A percentile compares a stretch with the other conserved stretches of the same genome.
These are phyloP conservation scores for Synanthedon tipuliformis DNA, from an alignment of 2,888 invertebrate genomes.

Conservation along the genomic window DNA sequence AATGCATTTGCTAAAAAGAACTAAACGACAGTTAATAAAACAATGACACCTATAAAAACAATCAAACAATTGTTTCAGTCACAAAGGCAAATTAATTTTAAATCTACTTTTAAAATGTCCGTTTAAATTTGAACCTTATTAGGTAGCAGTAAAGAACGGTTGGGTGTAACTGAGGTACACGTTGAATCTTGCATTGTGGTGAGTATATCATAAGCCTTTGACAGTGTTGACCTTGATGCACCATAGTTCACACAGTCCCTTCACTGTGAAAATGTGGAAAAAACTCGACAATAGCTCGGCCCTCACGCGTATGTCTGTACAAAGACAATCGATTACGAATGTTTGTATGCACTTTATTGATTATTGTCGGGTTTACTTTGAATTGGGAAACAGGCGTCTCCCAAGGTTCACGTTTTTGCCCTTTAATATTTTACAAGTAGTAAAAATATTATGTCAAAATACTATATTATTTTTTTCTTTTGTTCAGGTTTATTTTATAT, in stretches of 20 bases:
- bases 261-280: slow-evolving; percentile 65
- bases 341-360: slow-evolving; percentile 59
- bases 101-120: not conserved
- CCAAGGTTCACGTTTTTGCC: slow-evolving; percentile 34
- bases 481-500: no score
- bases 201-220: slow-evolving; percentile 48
- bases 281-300: slow-evolving; percentile 57
- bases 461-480: no score
- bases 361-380: slow-evolving; percentile 51
- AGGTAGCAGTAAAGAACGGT: not conserved
- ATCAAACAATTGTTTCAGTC: slow-evolving; percentile 14
- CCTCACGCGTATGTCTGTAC: slow-evolving; percentile 49
- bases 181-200: not conserved
- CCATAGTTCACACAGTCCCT: slow-evolving; percentile 65
- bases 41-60: slow-evolving; percentile 13
- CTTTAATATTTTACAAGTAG: slow-evolving; percentile 16
- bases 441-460: not conserved
- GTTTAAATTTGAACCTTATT: not conserved
- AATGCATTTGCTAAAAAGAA: not conserved
- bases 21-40: slow-evolving; percentile 8
- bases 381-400: slow-evolving; percentile 47
- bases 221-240: slow-evolving; percentile 54
- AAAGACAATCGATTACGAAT: slow-evolving; percentile 61
- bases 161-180: not conserved
- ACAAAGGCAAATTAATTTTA: not conserved